Conservation (phyloP, 2,797 vertebrate genomes). For the Naso thynnoides region DNA sequence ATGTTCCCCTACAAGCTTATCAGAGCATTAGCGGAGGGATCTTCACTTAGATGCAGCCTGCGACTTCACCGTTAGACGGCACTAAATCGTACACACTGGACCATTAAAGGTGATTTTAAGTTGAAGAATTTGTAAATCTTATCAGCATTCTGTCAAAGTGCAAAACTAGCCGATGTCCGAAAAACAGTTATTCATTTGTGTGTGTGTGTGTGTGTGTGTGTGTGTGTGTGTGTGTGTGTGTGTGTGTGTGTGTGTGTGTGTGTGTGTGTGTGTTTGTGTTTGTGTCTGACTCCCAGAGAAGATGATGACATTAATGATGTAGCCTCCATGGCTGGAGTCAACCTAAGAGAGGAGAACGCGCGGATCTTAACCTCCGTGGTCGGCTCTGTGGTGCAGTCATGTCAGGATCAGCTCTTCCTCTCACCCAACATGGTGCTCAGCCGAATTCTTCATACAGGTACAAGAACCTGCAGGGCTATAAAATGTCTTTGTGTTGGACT, state of each 20-base stretch:
- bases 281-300: constrained; percentile 85
- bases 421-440: constrained; percentile 81
- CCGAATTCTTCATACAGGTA: constrained; percentile 89
- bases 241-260: background rate
- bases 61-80: no score
- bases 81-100: no score
- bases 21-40: no score
- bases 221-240: background rate
- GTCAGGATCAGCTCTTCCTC: constrained; percentile 92
- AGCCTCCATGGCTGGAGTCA: constrained; percentile 90
- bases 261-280: no score
- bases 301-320: constrained; percentile 92
- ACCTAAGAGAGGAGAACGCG: constrained; percentile 90
- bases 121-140: background rate
- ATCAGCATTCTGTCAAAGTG: background rate
- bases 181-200: background rate
- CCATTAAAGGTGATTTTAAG: background rate
- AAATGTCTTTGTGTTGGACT: background rate
- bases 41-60: no score
- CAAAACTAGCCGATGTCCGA: background rate
- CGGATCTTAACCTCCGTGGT: constrained; percentile 86
- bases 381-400: constrained; percentile 89
- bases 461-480: background rate
- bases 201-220: background rate
- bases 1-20: no score